Base-by-base conservation (phyloP, 2,113 vertebrate genomes). In the Limnothrissa miodon region DNA sequence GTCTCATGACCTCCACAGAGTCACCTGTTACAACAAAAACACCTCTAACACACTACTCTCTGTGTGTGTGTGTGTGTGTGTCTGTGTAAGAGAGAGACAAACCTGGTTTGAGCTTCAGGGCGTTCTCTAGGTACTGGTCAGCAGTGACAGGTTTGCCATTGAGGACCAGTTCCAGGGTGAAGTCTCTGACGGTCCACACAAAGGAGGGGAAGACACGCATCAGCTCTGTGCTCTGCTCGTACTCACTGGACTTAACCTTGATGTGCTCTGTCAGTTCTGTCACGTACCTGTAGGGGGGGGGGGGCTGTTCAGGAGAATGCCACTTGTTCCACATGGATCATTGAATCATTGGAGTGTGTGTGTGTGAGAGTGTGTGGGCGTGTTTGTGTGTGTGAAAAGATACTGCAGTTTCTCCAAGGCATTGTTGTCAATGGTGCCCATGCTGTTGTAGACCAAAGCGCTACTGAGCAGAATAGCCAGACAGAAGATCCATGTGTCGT, bases 161-260 rank as follows among this genome's bases (percentile, higher is more conserved):
- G 2, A 84, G 13, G 36, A 80, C 39, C 80, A 90, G 79, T 13
- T 86, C 62, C 44, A 94, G 59, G 0, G 2, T 83, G 83, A 94
- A 94, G 85, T 94, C 93, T 13, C 92, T 89, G 23, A 93, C 86
- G 36, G 85, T 70, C 92, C 92, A 93, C 15, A 94, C 66, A 46
- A 94, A 93, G 3, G 90, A 86, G 39, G 93, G 93, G 80, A 94
- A 94, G 84, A 91, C 92, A 23, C 82, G 79, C 17, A 86, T 78
- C 78, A 93, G 93, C 5, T 92, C 83, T 0, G 82, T 15, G 0
- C 87, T 86, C 10, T 90, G 83, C 0, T 85, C 84, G 9, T 78
- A 21, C 0, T 70, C 78, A 15, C 79, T 79, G 19, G 48, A 81
- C 83, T 91, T 94, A 17, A 88, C 66, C 81, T 85, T 91, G 85